Base-by-base conservation (phyloP, 2,888 invertebrate species). In the Eupithecia subfuscata region DNA sequence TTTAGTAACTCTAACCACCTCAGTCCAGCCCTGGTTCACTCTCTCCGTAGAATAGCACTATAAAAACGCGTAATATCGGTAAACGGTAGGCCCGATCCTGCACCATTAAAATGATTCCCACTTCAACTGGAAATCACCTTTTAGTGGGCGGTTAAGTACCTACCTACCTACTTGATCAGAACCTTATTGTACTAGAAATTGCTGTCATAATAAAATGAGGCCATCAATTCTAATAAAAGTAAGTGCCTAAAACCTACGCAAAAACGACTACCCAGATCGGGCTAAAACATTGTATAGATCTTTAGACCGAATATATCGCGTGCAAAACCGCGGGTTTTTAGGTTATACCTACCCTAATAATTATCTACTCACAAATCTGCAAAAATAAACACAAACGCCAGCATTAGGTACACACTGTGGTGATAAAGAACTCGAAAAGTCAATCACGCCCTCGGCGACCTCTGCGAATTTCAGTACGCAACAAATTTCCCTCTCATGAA, bases 1-100 rank as follows among this genome's bases (percentile, higher is more conserved):
- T 34, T n/a, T 18, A 2, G 1, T 11, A 34, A n/a, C n/a, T n/a
- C n/a, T n/a, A n/a, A 63, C 48, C 3, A 22, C 22, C 52, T 73
- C 18, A 22, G 34, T 73, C 12, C 75, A 34, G n/a, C 70, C 70
- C 69, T 67, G 87, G 87, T 89, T 88, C 89, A 89, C 89, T 88
- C 87, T 67, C n/a, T 18, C 34, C 43, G 22, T 56, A 22, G 22
- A 22, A 40, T 5, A 88, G 87, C 86, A 88, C 89, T 84, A 90
- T 92, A 93, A 93, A 92, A 92, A 87, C 87, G 86, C 87, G 87
- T 91, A 88, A 90, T 91, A 90, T 91, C 89, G 88, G 87, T 90
- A 92, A 94, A 90, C 91, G 92, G 89, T 92, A 92, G 89, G 91
- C 87, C 87, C 87, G 88, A 91, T 90, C 87, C 85, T 84, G 82